Conservation (phyloP, 2,113 vertebrate species). For the Podocnemis expansa region DNA sequence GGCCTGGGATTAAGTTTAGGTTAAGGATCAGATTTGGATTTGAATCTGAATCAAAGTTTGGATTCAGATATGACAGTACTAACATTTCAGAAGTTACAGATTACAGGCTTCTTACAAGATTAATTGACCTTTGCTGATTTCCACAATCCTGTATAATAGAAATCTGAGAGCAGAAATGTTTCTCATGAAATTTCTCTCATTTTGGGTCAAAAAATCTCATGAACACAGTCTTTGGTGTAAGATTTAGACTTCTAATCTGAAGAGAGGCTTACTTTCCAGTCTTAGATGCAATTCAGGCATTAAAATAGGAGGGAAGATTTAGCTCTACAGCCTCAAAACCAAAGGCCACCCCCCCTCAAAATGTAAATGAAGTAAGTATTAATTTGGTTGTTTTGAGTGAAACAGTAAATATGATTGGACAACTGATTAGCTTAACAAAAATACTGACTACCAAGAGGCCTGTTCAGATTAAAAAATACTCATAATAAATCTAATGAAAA, state of each 20-base stretch:
- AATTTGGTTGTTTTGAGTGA: neutral
- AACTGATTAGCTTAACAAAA: neutral
- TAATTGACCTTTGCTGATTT: fast-evolving
- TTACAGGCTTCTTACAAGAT: neutral
- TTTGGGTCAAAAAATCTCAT: neutral
- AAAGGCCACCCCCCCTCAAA: neutral
- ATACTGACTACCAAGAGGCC: neutral
- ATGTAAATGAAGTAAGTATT: neutral
- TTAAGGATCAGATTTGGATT: neutral
- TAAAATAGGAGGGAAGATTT: neutral
- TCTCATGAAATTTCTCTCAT: neutral
- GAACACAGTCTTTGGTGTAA: neutral
- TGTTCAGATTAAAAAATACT: neutral
- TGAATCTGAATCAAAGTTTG: neutral
- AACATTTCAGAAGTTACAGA: neutral
- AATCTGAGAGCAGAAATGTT: neutral
- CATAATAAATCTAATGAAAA: neutral
- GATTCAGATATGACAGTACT: neutral
- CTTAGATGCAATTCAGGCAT: neutral
- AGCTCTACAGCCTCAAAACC: neutral
- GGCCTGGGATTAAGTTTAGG: neutral
- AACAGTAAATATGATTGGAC: neutral
- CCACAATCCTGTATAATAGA: neutral
- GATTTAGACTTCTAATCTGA: neutral
- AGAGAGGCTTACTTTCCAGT: neutral